Conservation (phyloP, 2,888 invertebrate genomes). For the Resseliella maxima region DNA sequence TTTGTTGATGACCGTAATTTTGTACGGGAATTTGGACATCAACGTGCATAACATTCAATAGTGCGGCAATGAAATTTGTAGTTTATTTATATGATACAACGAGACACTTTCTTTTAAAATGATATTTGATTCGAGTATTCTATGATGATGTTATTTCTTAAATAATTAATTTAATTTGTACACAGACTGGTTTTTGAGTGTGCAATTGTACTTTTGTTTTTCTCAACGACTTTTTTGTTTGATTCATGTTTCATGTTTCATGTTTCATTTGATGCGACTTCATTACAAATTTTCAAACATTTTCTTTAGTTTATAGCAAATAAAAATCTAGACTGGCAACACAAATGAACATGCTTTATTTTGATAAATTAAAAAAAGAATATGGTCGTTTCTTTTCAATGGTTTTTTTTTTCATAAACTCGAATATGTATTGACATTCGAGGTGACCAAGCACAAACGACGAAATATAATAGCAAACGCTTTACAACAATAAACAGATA, state of each 20-base stretch:
- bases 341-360: constrained; percentile 26
- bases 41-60: constrained; percentile 35
- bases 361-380: background rate
- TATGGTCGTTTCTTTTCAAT: background rate
- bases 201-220: background rate
- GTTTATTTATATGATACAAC: background rate
- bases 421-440: too few relatives aligned
- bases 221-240: background rate
- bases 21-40: background rate
- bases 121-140: constrained; percentile 1
- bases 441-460: too few relatives aligned
- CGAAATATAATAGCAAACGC: too few relatives aligned
- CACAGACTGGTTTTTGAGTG: background rate
- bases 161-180: constrained; percentile 31
- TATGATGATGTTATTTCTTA: background rate
- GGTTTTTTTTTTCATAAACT: background rate
- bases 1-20: background rate
- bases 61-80: background rate
- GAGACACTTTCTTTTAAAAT: background rate
- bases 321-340: background rate
- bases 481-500: too few relatives aligned
- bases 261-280: background rate
- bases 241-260: too few relatives aligned
- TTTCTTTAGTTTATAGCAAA: background rate
- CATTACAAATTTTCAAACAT: background rate